Base-by-base conservation (phyloP, 2,797 vertebrate species). In the Poecile montanus region DNA sequence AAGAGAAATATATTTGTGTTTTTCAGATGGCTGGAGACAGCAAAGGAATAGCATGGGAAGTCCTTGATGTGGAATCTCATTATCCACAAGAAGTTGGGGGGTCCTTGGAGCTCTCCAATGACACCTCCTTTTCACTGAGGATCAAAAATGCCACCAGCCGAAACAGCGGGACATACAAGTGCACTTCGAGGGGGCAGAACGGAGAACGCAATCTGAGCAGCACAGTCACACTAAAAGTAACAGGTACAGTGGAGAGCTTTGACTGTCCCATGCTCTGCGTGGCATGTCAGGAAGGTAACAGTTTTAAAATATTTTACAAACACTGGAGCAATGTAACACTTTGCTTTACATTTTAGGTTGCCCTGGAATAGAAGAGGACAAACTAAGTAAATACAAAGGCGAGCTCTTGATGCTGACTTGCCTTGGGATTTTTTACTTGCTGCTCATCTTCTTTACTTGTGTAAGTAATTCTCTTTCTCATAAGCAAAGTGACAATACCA, bases 401-500 rank as follows among this genome's bases (percentile, higher is more conserved):
- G 98, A 98, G 77, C 82, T 98, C 34, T 84, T 97, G 15, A 90
- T 98, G 85, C 88, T 98, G 71, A 96, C 97, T 67, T 97, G 76
- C 15, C 96, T 98, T 92, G 98, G 97, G 30, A 70, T 97, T 92
- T 98, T 98, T 93, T 98, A 98, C 76, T 74, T 98, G 88, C 94
- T 98, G 61, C 98, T 98, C 94, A 98, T 98, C 95, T 78, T 98
- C 93, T 98, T 98, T 58, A 98, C 98, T 30, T 98, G 97, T 18
- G 98, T 98, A 96, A 98, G 98, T 98, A 76, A 80, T 86, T 76
- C 4, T 1, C 10, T 91, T 88, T 77, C 17, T 85, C 30, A 47
- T 34, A 56, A 76, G 23, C 8, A 65, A 78, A 81, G 16, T 17
- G 75, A 47, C 21, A 70, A 56, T 86, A 15, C 9, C 40, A 53